Conservation (phyloP, 2,888 invertebrate genomes). For the Cephus sareptanus region DNA sequence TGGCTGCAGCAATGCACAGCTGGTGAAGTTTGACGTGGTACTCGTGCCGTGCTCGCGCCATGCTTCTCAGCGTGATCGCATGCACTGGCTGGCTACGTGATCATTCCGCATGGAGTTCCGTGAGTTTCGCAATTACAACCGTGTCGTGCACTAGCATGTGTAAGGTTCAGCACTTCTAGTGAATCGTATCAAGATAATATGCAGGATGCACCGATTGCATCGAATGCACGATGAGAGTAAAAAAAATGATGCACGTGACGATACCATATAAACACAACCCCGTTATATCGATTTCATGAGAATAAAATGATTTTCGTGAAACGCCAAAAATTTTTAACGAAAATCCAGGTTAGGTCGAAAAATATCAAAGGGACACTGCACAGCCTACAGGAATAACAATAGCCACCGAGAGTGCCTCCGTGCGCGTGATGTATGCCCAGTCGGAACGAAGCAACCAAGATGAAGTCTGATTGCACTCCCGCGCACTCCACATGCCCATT, state of each 20-base stretch:
- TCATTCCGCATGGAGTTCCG: slow-evolving; percentile 50
- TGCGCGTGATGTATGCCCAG: slow-evolving; percentile 38
- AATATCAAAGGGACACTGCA: not conserved
- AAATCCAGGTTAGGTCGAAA: not conserved
- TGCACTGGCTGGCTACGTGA: slow-evolving; percentile 32
- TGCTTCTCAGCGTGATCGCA: slow-evolving; percentile 25
- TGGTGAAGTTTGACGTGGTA: slow-evolving; percentile 9
- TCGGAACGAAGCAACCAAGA: slow-evolving; percentile 46
- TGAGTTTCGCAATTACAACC: slow-evolving; percentile 48
- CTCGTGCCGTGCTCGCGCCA: slow-evolving; percentile 33
- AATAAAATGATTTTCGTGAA: not conserved
- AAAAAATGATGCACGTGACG: too few relatives aligned
- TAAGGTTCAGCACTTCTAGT: not conserved
- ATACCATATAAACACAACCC: too few relatives aligned
- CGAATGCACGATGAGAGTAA: not conserved
- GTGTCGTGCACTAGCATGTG: slow-evolving; percentile 25
- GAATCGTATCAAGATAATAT: not conserved
- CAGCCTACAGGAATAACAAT: not conserved
- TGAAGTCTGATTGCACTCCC: slow-evolving; percentile 59
- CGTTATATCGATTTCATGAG: not conserved
- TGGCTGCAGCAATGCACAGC: not conserved
- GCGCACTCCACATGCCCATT: slow-evolving; percentile 53
- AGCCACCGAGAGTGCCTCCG: slow-evolving; percentile 4
- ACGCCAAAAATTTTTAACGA: not conserved
- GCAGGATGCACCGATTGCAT: not conserved